Base-by-base conservation (phyloP, 2,797 vertebrate species). In the Argyrosomus regius region DNA sequence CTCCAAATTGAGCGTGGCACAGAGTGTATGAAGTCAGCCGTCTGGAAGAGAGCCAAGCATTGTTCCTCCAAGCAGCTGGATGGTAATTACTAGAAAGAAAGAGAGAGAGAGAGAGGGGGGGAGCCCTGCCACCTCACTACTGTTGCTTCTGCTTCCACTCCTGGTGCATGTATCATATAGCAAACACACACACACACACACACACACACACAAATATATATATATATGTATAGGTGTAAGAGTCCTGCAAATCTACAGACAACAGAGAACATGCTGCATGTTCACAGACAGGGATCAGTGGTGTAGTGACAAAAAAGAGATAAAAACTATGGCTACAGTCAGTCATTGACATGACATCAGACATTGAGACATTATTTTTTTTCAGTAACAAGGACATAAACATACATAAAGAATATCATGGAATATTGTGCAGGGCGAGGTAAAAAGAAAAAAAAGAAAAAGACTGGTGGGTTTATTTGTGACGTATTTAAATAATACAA, bases 1-100 rank as follows among this genome's bases (percentile, higher is more conserved):
- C 87, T 91, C 90, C 81, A 92, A 92, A 93, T 91, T 91, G 91
- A 93, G 91, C 82, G 83, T 92, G 92, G 92, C 92, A 90, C 90
- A 88, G 89, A 90, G 91, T 88, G 87, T 92, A 91, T 92, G 87
- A 93, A 93, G 90, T 93, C 92, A 91, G 90, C 82, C 82, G 84
- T 67, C 84, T 93, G 92, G 92, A 91, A 88, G 90, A 92, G 85
- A 84, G 91, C 91, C 92, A 92, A 81, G 85, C 88, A 89, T 94
- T 93, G 92, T 94, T 91, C 91, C 89, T 83, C 72, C 56, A 53
- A 91, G 91, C 92, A 93, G 92, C 91, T 93, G 93, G 92, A 92
- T 87, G 87, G 87, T 91, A 90, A 92, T 91, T 93, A 90, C 89
- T 77, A 61, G 76, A 81, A 66, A 87, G 82, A 74, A 45, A 66